Evolutionary conservation across 2,797 vertebrate genomes (phyloP), one percentile per base, ranked within the genome.

Genomic region (Spheniscus humboldti): DNA sequence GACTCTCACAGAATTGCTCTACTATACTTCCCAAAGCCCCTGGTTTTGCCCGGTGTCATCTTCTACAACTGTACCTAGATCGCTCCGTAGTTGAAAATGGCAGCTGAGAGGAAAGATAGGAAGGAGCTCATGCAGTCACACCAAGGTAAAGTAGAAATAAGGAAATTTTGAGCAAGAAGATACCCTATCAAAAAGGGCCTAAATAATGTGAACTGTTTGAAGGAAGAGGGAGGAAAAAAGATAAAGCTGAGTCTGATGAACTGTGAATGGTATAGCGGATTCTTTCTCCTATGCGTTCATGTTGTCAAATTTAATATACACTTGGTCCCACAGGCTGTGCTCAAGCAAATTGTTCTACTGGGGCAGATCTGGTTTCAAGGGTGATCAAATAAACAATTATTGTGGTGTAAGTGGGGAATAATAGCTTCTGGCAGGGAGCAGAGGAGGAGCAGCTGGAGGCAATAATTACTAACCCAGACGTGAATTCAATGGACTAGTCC

Each of bases 351-450:
- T 73, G 55, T 92, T 94, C 87, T 91, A 11, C 30, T 50, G 76
- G n/a, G 53, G 24, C 73, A 83, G 87, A 88, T 81, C 69, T 78
- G 75, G 30, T 94, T 95, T 90, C 81, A 90, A 2, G 82, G 83
- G 64, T 90, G 91, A 92, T 96, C 72, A 94, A 83, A 94, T 94
- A 88, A 94, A 90, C 87, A 94, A 86, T 94, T 94, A 94, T 5
- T 92, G 85, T 94, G 75, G 72, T 88, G 48, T 64, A 82, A 93
- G 76, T 60, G 68, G 57, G 68, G 33, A 90, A 68, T 94, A 96
- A 92, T 83, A 80, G 68, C 91, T 96, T 89, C 89, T 96, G 89
- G 91, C 92, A 92, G 91, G 94, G 94, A 72, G 66, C 63, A 76
- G 63, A 85, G 85, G 74, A 77, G 73, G 87, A 95, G 89, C 92